Evolutionary conservation across 2,888 invertebrate genomes (phyloP).

Genomic region (Parelbella ahira): DNA sequence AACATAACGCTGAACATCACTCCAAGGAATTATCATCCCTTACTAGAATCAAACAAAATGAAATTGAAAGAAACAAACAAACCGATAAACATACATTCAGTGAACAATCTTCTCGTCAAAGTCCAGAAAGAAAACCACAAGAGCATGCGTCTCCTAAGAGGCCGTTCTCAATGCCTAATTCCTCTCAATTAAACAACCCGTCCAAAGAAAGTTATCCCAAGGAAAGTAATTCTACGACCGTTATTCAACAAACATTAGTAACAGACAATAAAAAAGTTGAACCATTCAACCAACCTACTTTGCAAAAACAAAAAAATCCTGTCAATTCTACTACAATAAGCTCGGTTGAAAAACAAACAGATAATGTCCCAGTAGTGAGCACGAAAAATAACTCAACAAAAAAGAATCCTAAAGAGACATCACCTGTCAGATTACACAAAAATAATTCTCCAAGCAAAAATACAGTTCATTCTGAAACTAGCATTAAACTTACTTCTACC

Average conservation of each 20-base stretch:
- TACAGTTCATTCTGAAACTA: constrained; percentile 17
- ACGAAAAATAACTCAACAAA: constrained; percentile 5
- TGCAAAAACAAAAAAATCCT: background rate
- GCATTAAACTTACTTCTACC: background rate
- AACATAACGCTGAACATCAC: constrained; percentile 15
- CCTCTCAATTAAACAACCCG: background rate
- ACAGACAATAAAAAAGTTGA: constrained; percentile 12
- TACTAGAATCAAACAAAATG: background rate
- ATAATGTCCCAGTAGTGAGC: constrained; percentile 1
- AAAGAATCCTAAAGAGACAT: constrained; percentile 17
- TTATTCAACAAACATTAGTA: background rate
- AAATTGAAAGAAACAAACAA: background rate
- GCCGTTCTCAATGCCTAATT: constrained; percentile 14
- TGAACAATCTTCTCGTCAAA: constrained; percentile 26
- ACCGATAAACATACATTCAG: background rate
- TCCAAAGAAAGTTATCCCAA: constrained; percentile 4
- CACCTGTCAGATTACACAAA: constrained; percentile 16
- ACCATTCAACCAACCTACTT: constrained; percentile 8
- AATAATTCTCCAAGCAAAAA: constrained; percentile 28
- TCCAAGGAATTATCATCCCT: constrained; percentile 18
- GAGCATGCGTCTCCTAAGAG: constrained; percentile 11
- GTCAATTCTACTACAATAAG: constrained; percentile 6
- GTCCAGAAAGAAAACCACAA: constrained; percentile 36
- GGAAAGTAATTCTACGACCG: constrained; percentile 3
- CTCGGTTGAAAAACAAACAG: constrained; percentile 4